Evolutionary conservation across 2,888 invertebrate genomes (phyloP), one percentile per base, ranked within the genome.

Genomic region (Agrochola litura): DNA sequence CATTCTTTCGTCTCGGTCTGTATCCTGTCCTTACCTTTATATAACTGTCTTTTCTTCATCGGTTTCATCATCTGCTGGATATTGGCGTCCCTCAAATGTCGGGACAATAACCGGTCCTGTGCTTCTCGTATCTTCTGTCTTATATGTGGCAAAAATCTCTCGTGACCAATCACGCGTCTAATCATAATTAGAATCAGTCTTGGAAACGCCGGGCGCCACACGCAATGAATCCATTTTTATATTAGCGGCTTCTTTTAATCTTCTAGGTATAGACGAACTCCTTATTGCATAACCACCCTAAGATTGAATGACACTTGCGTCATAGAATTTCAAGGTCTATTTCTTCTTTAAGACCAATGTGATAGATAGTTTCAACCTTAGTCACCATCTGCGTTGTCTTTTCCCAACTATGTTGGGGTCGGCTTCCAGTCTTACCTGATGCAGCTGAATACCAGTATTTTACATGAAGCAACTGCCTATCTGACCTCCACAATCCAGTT

Each of bases 161-260:
- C 43, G 52, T 25, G 52, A 10, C 12, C 56, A 41, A 79, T 73
- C 65, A 46, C 25, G 73, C 58, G 52, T 14, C 52, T 58, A 65
- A 79, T 73, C 22, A 22, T 37, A 1, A 73, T 79, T 58, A 65
- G 16, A 73, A 73, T 46, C 12, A 64, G 46, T 79, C 73, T 54
- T 79, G 2, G 37, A 46, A 70, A 49, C n/a, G 4, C 4, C 43
- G 0, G 43, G 73, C 73, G 65, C 80, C 80, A 73, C 78, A 73
- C 64, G 78, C 66, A 49, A 56, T 71, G 3, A 41, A 49, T 63
- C 9, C 0, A n/a, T 79, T 71, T 77, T 63, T 71, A 30, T n/a
- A 56, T n/a, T 14, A 30, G 71, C 77, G 77, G 71, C 25, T 63
- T 25, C 46, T 49, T 71, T 56, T 73, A 2, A 49, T 60, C 22